These are phyloP conservation scores for Dendrolimus pini DNA, from an alignment of 2,888 invertebrate genomes.

Conservation along the genomic window DNA sequence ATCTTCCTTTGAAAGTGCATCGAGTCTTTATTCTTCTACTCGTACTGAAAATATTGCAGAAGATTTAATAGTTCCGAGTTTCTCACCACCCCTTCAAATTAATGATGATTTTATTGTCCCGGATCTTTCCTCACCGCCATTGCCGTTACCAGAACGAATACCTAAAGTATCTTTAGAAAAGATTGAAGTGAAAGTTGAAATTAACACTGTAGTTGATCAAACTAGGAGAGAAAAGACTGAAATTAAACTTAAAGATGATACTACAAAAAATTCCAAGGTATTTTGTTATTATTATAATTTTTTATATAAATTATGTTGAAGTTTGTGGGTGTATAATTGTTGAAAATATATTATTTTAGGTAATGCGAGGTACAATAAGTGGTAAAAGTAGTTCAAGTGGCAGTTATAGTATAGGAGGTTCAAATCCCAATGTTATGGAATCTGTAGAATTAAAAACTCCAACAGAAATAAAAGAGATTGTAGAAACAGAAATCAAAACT, in stretches of 20 bases:
- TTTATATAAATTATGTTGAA: no score
- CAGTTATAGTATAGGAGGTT: conserved; percentile 69
- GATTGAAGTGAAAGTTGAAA: conserved; percentile 61
- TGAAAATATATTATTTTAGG: conserved; percentile 24
- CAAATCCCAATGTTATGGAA: conserved; percentile 63
- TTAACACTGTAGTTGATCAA: conserved; percentile 45
- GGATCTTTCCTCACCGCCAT: conserved; percentile 62
- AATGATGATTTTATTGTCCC: conserved; percentile 67
- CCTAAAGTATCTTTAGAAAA: conserved; percentile 50
- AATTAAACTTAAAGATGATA: conserved; percentile 51
- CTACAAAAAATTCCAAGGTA: conserved; percentile 38
- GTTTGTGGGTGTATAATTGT: neutral
- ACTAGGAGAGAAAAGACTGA: conserved; percentile 71
- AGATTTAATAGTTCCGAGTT: conserved; percentile 79
- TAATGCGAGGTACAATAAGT: conserved; percentile 50
- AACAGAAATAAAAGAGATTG: conserved; percentile 39
- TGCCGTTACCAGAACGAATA: conserved; percentile 57
- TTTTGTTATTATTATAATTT: conserved; percentile 3
- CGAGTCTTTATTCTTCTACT: conserved; percentile 86
- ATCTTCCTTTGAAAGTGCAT: conserved; percentile 92
- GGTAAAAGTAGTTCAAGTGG: conserved; percentile 72
- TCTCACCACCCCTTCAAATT: conserved; percentile 76
- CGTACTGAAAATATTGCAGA: conserved; percentile 82
- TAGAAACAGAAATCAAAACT: conserved; percentile 31
- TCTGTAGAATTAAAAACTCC: conserved; percentile 37